Conservation (phyloP, 2,113 vertebrate genomes). For the Genyomyrus donnyi region DNA sequence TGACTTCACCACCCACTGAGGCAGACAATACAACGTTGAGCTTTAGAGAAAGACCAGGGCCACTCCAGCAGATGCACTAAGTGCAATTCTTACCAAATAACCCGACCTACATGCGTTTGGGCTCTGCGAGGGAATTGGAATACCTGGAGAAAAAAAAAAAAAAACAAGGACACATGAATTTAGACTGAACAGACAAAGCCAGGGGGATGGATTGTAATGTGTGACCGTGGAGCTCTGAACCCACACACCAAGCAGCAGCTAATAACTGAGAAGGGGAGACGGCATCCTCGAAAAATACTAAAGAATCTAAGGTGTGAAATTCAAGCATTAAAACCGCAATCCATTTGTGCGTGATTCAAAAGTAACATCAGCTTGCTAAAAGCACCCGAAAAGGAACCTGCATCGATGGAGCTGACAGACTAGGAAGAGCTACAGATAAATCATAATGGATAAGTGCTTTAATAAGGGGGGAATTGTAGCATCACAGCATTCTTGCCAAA, state of each 20-base stretch:
- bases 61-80: neutral
- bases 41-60: neutral
- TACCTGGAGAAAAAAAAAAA: neutral
- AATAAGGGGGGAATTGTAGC: neutral
- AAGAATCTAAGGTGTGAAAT: neutral
- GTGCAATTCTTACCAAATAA: neutral
- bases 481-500: neutral
- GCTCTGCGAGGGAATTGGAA: neutral
- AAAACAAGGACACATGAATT: neutral
- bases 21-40: neutral
- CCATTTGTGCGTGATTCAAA: neutral
- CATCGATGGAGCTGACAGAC: neutral
- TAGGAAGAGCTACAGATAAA: neutral
- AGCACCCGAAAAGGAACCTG: neutral
- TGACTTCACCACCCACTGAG: neutral
- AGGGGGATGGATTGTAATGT: neutral
- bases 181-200: constrained; percentile 7
- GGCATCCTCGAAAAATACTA: neutral
- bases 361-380: neutral
- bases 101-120: neutral
- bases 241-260: neutral
- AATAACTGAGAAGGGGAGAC: neutral
- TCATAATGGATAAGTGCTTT: neutral
- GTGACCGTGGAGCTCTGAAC: neutral
- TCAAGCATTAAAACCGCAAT: neutral